These are phyloP conservation scores for Harpagoxenus sublaevis DNA, from an alignment of 2,888 invertebrate genomes.

Conservation along the genomic window DNA sequence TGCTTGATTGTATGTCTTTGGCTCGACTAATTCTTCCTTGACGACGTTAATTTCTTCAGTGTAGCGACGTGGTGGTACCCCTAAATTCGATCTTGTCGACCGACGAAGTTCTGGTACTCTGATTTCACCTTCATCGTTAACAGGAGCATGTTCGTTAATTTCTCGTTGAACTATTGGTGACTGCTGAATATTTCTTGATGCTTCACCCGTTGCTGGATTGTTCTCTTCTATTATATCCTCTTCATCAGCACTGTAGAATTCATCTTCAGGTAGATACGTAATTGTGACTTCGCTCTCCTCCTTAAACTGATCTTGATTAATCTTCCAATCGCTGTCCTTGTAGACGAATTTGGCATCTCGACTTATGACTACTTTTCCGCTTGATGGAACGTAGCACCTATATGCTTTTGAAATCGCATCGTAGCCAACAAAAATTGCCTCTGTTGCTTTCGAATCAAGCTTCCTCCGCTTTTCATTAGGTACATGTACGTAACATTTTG, in stretches of 20 bases:
- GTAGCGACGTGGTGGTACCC: slow-evolving; percentile 46
- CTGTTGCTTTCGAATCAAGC: slow-evolving; percentile 3
- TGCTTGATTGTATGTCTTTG: slow-evolving; percentile 25
- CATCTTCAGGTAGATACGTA: slow-evolving; percentile 18
- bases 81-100: slow-evolving; percentile 45
- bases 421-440: slow-evolving; percentile 63
- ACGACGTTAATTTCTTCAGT: slow-evolving; percentile 3
- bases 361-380: not conserved
- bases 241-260: slow-evolving; percentile 54
- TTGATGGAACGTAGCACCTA: slow-evolving; percentile 35
- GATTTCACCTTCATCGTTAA: not conserved
- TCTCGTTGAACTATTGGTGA: not conserved
- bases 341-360: slow-evolving; percentile 9
- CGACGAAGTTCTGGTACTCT: not conserved
- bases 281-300: slow-evolving; percentile 30
- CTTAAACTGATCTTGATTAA: slow-evolving; percentile 40
- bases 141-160: not conserved
- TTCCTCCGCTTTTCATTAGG: slow-evolving; percentile 44
- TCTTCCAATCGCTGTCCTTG: slow-evolving; percentile 41
- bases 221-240: slow-evolving; percentile 1
- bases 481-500: slow-evolving; percentile 54
- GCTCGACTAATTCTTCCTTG: slow-evolving; percentile 5
- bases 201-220: not conserved
- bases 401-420: slow-evolving; percentile 65
- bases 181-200: not conserved